Evolutionary conservation across 1,140 invertebrate genomes (phyloP).

Genomic region (Dreissena rostriformis): DNA sequence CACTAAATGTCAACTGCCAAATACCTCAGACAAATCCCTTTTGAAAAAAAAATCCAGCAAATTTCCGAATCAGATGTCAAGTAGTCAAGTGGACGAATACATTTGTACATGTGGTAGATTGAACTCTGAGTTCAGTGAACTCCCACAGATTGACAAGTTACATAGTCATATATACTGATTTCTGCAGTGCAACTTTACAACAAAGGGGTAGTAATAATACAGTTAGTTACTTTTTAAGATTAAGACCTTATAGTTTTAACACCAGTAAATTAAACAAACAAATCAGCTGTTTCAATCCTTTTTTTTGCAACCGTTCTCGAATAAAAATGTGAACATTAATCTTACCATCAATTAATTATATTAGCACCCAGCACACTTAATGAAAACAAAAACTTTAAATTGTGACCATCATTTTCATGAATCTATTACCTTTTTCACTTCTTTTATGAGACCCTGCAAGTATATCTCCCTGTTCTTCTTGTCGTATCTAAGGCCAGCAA

Average conservation of each 20-base stretch:
- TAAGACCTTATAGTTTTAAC: neutral
- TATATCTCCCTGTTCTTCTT: neutral
- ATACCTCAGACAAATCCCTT: no score
- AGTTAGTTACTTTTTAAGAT: neutral
- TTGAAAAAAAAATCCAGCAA: no score
- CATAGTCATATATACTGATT: no score
- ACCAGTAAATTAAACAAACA: neutral
- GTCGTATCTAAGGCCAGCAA: neutral
- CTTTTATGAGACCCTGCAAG: neutral
- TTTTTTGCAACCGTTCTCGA: neutral
- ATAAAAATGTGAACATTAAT: neutral
- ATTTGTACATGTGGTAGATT: no score
- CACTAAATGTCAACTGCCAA: no score
- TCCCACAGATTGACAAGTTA: no score
- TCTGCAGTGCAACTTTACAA: no score
- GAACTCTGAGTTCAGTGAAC: no score
- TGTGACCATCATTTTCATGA: neutral
- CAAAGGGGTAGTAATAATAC: no score
- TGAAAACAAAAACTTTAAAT: neutral
- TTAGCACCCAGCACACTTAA: neutral
- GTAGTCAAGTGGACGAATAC: no score
- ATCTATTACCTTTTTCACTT: neutral
- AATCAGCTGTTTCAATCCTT: neutral
- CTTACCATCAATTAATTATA: neutral
- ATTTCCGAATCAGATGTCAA: no score